Percentiles rank a stretch among this genome's conserved stretches.
phyloP scores from a whole-genome alignment of 1,140 invertebrate species.

The Drosophila lacteicornis region DNA sequence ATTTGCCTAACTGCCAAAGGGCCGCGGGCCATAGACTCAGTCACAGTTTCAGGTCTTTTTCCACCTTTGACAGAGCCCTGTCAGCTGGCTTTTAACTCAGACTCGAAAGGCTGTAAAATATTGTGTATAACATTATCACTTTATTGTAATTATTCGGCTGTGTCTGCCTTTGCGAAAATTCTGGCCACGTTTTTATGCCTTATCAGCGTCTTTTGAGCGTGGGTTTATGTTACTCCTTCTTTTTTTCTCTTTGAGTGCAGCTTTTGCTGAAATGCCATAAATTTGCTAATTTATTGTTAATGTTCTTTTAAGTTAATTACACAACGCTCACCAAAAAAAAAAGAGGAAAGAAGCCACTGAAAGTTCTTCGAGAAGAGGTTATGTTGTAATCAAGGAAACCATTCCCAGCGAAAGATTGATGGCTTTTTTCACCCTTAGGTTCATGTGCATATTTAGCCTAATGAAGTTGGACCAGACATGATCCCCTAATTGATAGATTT shows the following conservation, averaged over 20 bases:
- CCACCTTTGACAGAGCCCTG: constrained; percentile 54
- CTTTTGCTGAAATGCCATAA: constrained; percentile 70
- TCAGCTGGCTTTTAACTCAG: constrained; percentile 70
- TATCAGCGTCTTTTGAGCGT: constrained; percentile 57
- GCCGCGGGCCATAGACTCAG: constrained; percentile 40
- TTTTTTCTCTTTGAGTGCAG: constrained; percentile 17
- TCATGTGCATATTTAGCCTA: constrained; percentile 13
- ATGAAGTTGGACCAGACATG: constrained; percentile 21
- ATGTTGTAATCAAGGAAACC: constrained; percentile 3
- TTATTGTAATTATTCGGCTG: constrained; percentile 64
- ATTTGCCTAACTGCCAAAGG: constrained; percentile 61
- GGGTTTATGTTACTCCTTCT: constrained; percentile 17
- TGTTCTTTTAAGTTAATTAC: constrained; percentile 71
- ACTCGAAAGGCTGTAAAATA: constrained; percentile 51
- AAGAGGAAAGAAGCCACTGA: constrained; percentile 2
- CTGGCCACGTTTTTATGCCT: constrained; percentile 36
- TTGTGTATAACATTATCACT: constrained; percentile 67
- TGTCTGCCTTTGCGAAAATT: constrained; percentile 13
- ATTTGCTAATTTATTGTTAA: constrained; percentile 74
- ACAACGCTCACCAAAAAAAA: constrained; percentile 42
- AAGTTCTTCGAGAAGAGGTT: constrained; percentile 12
- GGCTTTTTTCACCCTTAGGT: constrained; percentile 3
- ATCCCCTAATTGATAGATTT: constrained; percentile 35
- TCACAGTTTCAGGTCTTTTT: constrained; percentile 27
- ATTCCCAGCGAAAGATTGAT: constrained; percentile 33